Evolutionary conservation across 1,140 invertebrate genomes (phyloP).

Genomic region (Bombus consobrinus): DNA sequence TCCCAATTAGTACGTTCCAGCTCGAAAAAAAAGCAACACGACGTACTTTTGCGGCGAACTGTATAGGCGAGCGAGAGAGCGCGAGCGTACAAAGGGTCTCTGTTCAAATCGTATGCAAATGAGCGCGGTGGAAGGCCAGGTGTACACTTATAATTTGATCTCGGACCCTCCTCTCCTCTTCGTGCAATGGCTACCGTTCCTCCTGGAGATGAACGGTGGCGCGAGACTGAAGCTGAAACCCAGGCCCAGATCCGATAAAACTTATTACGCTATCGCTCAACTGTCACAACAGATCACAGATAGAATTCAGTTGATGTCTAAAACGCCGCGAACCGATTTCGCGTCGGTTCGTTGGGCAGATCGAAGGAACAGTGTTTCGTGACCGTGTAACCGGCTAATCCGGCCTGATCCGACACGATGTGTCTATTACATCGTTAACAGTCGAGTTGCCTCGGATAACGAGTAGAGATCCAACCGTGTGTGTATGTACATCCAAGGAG

Average conservation of each 20-base stretch:
- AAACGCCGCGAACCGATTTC: constrained; percentile 56
- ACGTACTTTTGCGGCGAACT: constrained; percentile 27
- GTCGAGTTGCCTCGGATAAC: constrained; percentile 15
- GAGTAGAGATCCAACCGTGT: background rate
- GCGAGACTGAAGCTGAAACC: constrained; percentile 34
- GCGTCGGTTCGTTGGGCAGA: constrained; percentile 32
- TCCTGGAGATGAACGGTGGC: constrained; percentile 32
- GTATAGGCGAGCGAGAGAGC: constrained; percentile 4
- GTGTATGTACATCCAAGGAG: background rate
- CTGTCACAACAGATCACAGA: constrained; percentile 72
- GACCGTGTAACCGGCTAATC: constrained; percentile 45
- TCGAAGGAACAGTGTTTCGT: constrained; percentile 27
- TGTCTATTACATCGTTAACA: constrained; percentile 54
- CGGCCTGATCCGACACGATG: constrained; percentile 49
- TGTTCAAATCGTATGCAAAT: constrained; percentile 76
- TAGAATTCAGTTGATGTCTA: constrained; percentile 64
- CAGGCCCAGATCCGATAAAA: constrained; percentile 57
- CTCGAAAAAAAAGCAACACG: background rate
- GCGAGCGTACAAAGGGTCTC: constrained; percentile 33
- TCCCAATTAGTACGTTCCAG: constrained; percentile 11
- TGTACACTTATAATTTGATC: constrained; percentile 75
- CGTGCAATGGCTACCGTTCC: constrained; percentile 41
- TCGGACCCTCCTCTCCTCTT: background rate
- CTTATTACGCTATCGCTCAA: constrained; percentile 71
- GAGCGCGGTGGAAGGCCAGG: constrained; percentile 69